Evolutionary conservation across 2,113 vertebrate genomes (phyloP), one percentile per base, ranked within the genome.

Genomic region (Orcinus orca): DNA sequence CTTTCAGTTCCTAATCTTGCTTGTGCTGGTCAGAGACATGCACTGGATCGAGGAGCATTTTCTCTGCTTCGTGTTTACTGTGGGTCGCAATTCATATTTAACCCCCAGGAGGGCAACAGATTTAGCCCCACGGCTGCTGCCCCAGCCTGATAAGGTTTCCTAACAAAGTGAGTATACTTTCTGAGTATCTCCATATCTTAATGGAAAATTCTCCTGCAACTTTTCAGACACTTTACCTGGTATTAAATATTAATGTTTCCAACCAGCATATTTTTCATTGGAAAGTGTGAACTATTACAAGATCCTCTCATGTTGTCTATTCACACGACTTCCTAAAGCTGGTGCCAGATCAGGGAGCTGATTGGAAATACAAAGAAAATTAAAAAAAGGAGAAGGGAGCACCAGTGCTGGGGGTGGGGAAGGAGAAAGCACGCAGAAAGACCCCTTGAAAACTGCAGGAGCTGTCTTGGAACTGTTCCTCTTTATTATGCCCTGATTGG

Each of bases 131-230:
- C 9, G n/a, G 62, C 96, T 15, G 58, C 91, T 95, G 5, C 88
- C 41, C 63, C 47, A 58, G 90, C 70, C 95, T 15, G 20, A 97
- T 97, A 98, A 98, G 36, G 79, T 77, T 97, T 96, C 60, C 29
- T n/a, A 90, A 95, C 83, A 96, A 95, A 80, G 38, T 97, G 84
- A 93, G 94, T 95, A 41, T 0, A 0, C 73, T 94, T 98, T 98
- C 95, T 23, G 31, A 94, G 47, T 97, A 98, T 97, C 97, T 97
- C 88, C 67, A n/a, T 41, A 98, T 98, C 98, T 98, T 98, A 98
- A 98, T 98, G 92, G 97, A 97, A 98, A 98, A 98, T 95, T 97
- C 97, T 95, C 91, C 84, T 90, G 77, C 85, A 98, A 97, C 21
- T 95, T 90, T 96, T 97, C 68, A 5, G 97, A 96, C 94, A 38